Evolutionary conservation across 2,797 vertebrate genomes (phyloP), one percentile per base, ranked within the genome.

Genomic region (Remorina albescens): DNA sequence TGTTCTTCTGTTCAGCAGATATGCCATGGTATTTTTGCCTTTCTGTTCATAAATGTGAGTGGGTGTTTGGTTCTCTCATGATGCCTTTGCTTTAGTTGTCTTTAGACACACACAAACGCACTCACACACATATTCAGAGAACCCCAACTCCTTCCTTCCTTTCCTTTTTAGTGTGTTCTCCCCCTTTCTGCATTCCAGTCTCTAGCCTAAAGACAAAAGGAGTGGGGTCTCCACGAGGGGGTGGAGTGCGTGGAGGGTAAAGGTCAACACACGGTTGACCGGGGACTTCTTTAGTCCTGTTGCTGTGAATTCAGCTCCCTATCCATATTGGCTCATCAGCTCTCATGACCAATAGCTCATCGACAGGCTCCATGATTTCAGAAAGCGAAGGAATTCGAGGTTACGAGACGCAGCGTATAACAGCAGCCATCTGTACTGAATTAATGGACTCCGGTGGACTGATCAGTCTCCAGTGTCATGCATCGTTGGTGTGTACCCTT

Each of bases 131-230:
- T 16, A 44, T 60, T 60, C 47, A 74, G 34, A 74, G 59, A 28
- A 50, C 32, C 50, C 36, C 46, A 30, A 73, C 32, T 72, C 68
- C 70, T 76, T 67, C 51, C 54, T 70, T 60, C 39, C 19, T 73
- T 73, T 62, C 23, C 54, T 63, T 67, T 71, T 55, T n/a, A 28
- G 42, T 25, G 50, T 58, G 15, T 30, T 36, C 55, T 15, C 37
- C 51, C 50, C 50, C 41, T 65, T 39, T 72, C 67, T 86, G 82
- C 90, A 86, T 92, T 93, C 89, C 89, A 84, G 68, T 78, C 46
- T 91, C 81, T 84, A 79, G 70, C 74, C 75, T 50, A 78, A 86
- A 86, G 78, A 86, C 73, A 82, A 80, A 82, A 59, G 18, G 73
- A 78, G 72, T 28, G 5, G 66, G 58, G 75, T 86, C 71, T 86